These are phyloP conservation scores for Falco naumanni DNA, from an alignment of 2,797 vertebrate species.

Conservation along the genomic window DNA sequence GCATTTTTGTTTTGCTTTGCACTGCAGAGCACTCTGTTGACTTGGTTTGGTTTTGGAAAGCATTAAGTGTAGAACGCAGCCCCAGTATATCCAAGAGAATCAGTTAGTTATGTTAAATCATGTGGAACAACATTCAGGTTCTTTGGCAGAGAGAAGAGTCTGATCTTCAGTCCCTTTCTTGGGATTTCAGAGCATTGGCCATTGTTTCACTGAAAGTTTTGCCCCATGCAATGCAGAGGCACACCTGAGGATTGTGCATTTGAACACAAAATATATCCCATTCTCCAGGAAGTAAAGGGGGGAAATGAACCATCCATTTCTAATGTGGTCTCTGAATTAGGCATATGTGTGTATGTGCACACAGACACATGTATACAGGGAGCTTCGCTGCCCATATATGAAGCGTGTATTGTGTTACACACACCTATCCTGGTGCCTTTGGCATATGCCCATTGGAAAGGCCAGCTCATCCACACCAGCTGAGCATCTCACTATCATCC, in stretches of 20 bases:
- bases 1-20: constrained; percentile 71
- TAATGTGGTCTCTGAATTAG: constrained; percentile 25
- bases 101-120: constrained; percentile 22
- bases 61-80: neutral
- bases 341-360: neutral
- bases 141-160: neutral
- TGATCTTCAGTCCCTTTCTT: neutral
- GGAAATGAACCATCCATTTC: neutral
- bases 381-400: neutral
- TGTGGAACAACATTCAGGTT: neutral
- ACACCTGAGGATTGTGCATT: neutral
- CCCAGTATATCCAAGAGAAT: constrained; percentile 8
- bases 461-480: neutral
- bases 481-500: neutral
- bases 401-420: neutral
- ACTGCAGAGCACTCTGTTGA: constrained; percentile 59
- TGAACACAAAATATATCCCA: neutral
- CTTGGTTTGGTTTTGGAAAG: constrained; percentile 68
- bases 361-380: neutral
- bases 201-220: neutral
- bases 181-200: neutral
- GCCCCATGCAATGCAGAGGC: neutral
- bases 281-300: neutral
- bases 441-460: neutral
- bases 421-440: neutral